Evolutionary conservation across 2,797 vertebrate species (phyloP), one percentile per base, ranked within the genome.

Genomic region (Peromyscus aztecus): DNA sequence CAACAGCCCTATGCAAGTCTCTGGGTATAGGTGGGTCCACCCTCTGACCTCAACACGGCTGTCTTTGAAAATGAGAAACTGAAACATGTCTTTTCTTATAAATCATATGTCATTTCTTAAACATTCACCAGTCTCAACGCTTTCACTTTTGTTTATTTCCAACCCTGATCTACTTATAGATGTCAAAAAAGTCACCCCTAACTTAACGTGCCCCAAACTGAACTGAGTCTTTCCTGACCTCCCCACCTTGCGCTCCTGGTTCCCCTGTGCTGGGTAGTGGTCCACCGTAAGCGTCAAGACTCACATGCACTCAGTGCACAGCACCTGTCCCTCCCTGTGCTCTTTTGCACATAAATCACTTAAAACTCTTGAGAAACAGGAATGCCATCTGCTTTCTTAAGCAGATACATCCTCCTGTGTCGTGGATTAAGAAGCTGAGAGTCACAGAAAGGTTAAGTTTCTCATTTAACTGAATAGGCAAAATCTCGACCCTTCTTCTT

Each of bases 31-130:
- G 3, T 37, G 9, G 37, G 37, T 81, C 55, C 59, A 4, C 27
- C 86, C 67, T 94, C 57, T 75, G 14, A 49, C 55, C n/a, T 67
- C 16, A 94, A 90, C 49, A 65, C 75, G n/a, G 43, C 46, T 24
- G 37, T 46, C 59, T 83, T 90, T 78, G 75, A 65, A 94, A 95
- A 85, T 52, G 55, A 86, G n/a, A 96, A 67, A 59, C n/a, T 43
- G 61, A 93, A 24, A 49, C 31, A 31, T 29, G 43, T 81, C 52
- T 92, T 82, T 57, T 52, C 85, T 55, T 71, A 73, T 65, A 95
- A 76, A 16, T 91, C 67, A 75, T 23, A 55, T 49, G 93, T 87
- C 81, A 73, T 49, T 40, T 89, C 63, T 80, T 37, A 78, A 75
- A 61, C 19, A 49, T n/a, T 43, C 11, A 29, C 84, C 81, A 94